Evolutionary conservation across 2,113 vertebrate species (phyloP).

Genomic region (Leucopternis melanops): DNA sequence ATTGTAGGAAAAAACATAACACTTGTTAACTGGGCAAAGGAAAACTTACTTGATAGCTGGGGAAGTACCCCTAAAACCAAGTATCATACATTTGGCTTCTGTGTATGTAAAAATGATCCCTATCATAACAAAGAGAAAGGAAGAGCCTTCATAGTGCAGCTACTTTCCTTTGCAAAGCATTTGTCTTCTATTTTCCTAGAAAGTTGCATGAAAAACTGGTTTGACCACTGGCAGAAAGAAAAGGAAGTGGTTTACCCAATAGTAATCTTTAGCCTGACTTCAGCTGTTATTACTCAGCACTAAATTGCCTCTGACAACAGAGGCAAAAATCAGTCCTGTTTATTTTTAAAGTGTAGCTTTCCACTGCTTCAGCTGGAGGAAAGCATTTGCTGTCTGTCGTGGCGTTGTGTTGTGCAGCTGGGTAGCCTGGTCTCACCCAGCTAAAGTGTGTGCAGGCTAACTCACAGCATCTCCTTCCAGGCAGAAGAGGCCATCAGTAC

Average conservation of each 20-base stretch:
- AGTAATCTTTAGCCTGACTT: neutral
- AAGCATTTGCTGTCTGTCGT: neutral
- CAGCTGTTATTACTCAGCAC: neutral
- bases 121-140: neutral
- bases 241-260: neutral
- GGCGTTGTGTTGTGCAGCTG: neutral
- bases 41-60: neutral
- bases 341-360: neutral
- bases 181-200: neutral
- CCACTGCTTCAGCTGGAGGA: neutral
- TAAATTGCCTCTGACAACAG: neutral
- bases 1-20: neutral
- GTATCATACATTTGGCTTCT: neutral
- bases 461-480: neutral
- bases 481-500: neutral
- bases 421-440: neutral
- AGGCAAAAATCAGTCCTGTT: neutral
- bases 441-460: neutral
- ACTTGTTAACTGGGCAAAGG: neutral
- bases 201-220: neutral
- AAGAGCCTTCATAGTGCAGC: neutral
- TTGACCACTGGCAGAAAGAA: neutral
- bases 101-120: neutral
- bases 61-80: neutral
- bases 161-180: neutral